Conservation (phyloP, 2,797 vertebrate genomes). For the Champsocephalus esox region DNA sequence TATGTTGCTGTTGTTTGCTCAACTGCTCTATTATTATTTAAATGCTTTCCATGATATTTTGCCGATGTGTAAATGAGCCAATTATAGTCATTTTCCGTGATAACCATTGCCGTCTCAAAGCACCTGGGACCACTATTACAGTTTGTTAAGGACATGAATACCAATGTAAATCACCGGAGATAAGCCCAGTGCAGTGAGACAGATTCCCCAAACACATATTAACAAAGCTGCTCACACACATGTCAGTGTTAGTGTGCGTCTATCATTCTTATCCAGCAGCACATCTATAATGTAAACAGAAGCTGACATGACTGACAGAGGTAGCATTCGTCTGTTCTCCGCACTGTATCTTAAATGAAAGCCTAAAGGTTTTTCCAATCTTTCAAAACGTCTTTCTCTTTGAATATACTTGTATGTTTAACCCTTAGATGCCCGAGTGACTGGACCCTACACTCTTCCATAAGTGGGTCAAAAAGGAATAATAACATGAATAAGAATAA, state of each 20-base stretch:
- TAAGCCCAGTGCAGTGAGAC: slow-evolving; percentile 28
- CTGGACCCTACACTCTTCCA: too few species aligned
- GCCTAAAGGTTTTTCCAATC: slow-evolving; percentile 25
- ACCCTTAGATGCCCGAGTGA: too few species aligned
- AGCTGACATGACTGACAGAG: slow-evolving; percentile 29
- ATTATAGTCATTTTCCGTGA: slow-evolving; percentile 80
- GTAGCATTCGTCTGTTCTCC: slow-evolving; percentile 15
- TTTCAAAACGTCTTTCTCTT: slow-evolving; percentile 27
- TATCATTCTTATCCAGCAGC: slow-evolving; percentile 17
- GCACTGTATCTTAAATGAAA: slow-evolving; percentile 23
- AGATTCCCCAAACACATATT: slow-evolving; percentile 43
- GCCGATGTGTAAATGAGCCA: slow-evolving; percentile 80
- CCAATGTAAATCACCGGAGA: slow-evolving; percentile 70
- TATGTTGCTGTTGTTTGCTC: slow-evolving; percentile 56
- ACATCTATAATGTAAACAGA: slow-evolving; percentile 42
- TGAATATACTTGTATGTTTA: slow-evolving; percentile 1
- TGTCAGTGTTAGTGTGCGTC: background rate
- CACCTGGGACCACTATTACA: slow-evolving; percentile 74
- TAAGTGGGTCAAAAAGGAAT: too few species aligned
- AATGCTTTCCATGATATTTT: slow-evolving; percentile 68
- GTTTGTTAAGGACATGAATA: slow-evolving; percentile 73
- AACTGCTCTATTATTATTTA: slow-evolving; percentile 70
- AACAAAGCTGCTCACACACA: slow-evolving; percentile 39
- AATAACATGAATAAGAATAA: too few species aligned
- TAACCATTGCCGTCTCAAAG: slow-evolving; percentile 76